Conservation (phyloP, 2,888 invertebrate species). For the Lithodes maja region DNA sequence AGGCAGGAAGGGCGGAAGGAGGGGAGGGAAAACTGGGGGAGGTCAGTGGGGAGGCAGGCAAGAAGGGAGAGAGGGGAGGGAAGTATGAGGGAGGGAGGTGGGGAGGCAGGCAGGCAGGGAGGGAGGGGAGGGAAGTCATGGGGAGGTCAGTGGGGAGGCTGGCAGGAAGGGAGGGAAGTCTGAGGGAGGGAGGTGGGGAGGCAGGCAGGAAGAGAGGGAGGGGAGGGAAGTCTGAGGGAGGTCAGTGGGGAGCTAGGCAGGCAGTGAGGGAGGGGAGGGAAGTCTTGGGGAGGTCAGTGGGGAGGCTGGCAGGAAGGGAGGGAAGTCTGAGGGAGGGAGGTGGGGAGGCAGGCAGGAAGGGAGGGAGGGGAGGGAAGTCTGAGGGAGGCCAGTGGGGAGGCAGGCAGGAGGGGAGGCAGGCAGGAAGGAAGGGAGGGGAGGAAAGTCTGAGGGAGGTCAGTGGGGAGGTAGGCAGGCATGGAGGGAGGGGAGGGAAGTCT, state of each 20-base stretch:
- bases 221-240: neutral
- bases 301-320: neutral
- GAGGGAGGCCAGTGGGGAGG: slow-evolving; percentile 7
- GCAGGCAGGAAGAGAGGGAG: neutral
- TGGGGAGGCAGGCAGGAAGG: neutral
- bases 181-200: neutral
- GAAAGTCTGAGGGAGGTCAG: neutral
- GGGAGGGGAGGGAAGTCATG: neutral
- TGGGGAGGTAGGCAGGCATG: neutral
- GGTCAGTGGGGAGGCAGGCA: neutral
- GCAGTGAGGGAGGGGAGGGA: neutral
- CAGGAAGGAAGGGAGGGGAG: neutral
- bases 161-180: neutral
- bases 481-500: neutral
- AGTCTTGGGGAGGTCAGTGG: neutral
- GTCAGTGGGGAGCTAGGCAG: neutral
- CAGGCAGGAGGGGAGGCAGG: neutral
- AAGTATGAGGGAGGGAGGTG: neutral
- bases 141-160: neutral
- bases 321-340: neutral
- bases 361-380: slow-evolving; percentile 7
- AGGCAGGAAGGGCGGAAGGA: neutral
- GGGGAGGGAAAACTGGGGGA: neutral
- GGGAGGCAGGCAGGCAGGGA: neutral
- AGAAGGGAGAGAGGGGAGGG: neutral